Evolutionary conservation across 1,140 invertebrate genomes (phyloP), one percentile per base, ranked within the genome.

Genomic region (Bactericera cockerelli): DNA sequence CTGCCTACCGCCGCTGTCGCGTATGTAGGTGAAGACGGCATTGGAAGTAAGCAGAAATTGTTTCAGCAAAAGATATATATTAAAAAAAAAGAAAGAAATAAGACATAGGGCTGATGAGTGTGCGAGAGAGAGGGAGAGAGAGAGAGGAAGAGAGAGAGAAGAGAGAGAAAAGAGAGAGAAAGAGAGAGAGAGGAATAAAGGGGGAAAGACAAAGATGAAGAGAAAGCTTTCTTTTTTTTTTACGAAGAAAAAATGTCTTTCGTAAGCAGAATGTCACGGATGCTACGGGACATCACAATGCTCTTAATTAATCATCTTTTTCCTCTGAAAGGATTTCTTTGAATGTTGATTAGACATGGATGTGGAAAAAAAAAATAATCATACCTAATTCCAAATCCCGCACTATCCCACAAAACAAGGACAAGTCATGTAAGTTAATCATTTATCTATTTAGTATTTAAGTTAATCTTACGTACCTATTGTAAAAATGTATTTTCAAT

Each of bases 101-200:
- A 59, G 22, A 26, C 19, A 54, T 55, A 26, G 61, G 42, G 24
- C 62, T 64, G 63, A 64, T 64, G 61, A 64, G 63, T 60, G 61
- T 55, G 60, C 53, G 39, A 60, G 60, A 24, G 61, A 62, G 63
- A 62, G 24, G 58, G 63, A 62, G 59, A 57, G 58, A 61, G 63
- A 62, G 61, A 39, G 58, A 53, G 42, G 57, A 59, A 59, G 53
- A 60, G 55, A 31, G 57, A 55, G 26, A 53, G 26, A 59, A 19
- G 1, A n/a, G n/a, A n/a, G n/a, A n/a, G n/a, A n/a, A n/a, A n/a
- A 60, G 60, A 24, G 61, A 62, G 63, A 62, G 24, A 61, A 61
- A 62, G 59, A 57, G 58, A 61, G 63, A 62, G 61, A 39, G 58
- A 53, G 42, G 57, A 59, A 59, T 36, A 60, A 39, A 16, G 26